Percentiles rank a stretch among this genome's conserved stretches.
Evolutionary conservation across 2,888 invertebrate genomes (phyloP).

Genomic region (Himalopsyche kuldschensis): DNA sequence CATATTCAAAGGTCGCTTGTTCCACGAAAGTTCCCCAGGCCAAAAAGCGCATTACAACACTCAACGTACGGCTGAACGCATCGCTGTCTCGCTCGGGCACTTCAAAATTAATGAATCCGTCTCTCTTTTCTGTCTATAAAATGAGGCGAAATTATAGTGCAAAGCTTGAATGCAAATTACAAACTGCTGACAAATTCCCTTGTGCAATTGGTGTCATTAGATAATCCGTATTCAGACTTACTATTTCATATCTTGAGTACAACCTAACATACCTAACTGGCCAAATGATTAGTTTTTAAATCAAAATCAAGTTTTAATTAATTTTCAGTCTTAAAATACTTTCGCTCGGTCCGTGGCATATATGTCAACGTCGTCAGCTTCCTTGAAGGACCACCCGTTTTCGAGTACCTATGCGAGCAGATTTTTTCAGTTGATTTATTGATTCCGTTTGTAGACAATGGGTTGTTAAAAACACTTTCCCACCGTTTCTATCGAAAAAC

Average conservation of each 20-base stretch:
- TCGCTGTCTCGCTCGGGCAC: not conserved
- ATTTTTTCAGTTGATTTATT: no score
- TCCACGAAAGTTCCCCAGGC: not conserved
- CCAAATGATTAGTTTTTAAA: not conserved
- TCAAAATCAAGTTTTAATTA: no score
- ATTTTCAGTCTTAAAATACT: no score
- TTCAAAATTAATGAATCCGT: not conserved
- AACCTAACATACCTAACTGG: not conserved
- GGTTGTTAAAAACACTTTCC: no score
- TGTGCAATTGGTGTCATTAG: not conserved
- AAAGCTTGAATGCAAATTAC: not conserved
- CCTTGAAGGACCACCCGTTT: no score
- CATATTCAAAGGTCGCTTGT: not conserved
- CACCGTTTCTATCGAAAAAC: no score
- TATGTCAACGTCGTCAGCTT: no score
- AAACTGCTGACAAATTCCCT: conserved; percentile 1
- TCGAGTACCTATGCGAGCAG: no score
- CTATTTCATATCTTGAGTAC: not conserved
- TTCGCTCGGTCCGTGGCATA: no score
- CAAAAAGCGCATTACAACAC: not conserved
- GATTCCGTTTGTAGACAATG: no score
- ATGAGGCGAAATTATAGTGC: not conserved
- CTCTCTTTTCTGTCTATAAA: not conserved
- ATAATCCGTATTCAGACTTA: not conserved
- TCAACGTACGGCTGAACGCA: not conserved